Evolutionary conservation across 2,888 invertebrate genomes (phyloP).

Genomic region (Philopedon plagiatum): DNA sequence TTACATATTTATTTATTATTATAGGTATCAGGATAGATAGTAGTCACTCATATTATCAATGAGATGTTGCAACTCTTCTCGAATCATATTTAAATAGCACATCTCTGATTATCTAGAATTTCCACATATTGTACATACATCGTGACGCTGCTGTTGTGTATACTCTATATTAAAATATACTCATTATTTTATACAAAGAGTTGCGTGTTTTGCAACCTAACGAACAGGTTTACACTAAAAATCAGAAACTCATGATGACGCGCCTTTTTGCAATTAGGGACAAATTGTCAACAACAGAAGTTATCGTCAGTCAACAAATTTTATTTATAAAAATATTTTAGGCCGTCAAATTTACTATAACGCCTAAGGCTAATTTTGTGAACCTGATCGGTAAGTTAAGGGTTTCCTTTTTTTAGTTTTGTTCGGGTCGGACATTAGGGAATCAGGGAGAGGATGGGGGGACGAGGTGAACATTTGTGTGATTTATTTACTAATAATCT

Average conservation of each 20-base stretch:
- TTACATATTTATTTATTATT: conserved; percentile 65
- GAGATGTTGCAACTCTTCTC: conserved; percentile 60
- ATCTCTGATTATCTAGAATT: conserved; percentile 53
- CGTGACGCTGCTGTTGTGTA: conserved; percentile 49
- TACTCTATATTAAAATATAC: conserved; percentile 66
- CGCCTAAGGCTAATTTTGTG: conserved; percentile 38
- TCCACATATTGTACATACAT: conserved; percentile 47
- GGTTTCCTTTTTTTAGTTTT: conserved; percentile 53
- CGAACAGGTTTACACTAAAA: conserved; percentile 37
- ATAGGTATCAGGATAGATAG: conserved; percentile 67
- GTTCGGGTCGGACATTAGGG: conserved; percentile 58
- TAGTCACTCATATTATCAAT: conserved; percentile 63
- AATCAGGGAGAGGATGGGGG: conserved; percentile 44
- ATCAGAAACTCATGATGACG: conserved; percentile 54
- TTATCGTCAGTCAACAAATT: conserved; percentile 65
- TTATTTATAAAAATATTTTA: conserved; percentile 68
- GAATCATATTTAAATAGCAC: conserved; percentile 45
- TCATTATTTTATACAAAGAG: conserved; percentile 65
- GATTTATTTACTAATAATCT: conserved; percentile 51
- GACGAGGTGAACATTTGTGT: conserved; percentile 48
- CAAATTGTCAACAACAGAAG: conserved; percentile 62
- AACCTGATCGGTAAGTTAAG: conserved; percentile 41
- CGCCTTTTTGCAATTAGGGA: conserved; percentile 56
- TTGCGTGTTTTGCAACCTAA: conserved; percentile 48
- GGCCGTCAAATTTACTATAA: conserved; percentile 64